Evolutionary conservation across 2,888 invertebrate genomes (phyloP).

Genomic region (Caenorhabditis wallacei): DNA sequence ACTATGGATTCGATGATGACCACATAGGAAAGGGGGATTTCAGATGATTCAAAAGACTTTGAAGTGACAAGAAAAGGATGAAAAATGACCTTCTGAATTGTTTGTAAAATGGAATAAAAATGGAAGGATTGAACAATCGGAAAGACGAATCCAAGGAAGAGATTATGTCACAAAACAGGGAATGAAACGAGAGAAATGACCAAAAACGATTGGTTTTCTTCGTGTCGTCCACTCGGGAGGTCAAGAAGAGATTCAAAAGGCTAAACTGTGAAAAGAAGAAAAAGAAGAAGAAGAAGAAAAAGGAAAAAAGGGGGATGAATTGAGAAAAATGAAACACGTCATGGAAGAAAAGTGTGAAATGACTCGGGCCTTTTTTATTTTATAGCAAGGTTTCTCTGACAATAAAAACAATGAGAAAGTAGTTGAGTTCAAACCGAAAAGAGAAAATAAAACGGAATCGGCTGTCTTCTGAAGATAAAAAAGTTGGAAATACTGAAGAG

Average conservation of each 20-base stretch:
- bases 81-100: slow-evolving; percentile 42
- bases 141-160: slow-evolving; percentile 39
- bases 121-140: slow-evolving; percentile 11
- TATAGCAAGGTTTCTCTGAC: neutral
- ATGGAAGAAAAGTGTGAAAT: slow-evolving; percentile 29
- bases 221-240: slow-evolving; percentile 42
- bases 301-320: neutral
- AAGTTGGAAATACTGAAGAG: too few relatives aligned
- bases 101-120: slow-evolving; percentile 39
- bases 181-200: slow-evolving; percentile 51
- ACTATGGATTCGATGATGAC: slow-evolving; percentile 32
- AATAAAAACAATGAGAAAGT: slow-evolving; percentile 2
- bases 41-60: slow-evolving; percentile 16
- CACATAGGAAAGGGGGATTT: slow-evolving; percentile 14
- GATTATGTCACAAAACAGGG: slow-evolving; percentile 63
- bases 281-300: slow-evolving; percentile 1
- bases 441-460: neutral
- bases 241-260: slow-evolving; percentile 52
- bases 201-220: slow-evolving; percentile 57
- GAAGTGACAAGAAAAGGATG: slow-evolving; percentile 35
- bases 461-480: neutral
- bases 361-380: slow-evolving; percentile 19
- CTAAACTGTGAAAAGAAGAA: slow-evolving; percentile 36
- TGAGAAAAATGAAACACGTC: slow-evolving; percentile 7
- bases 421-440: neutral